Evolutionary conservation across 2,888 invertebrate species (phyloP), one percentile per base, ranked within the genome.

Genomic region (Zeuzera pyrina): DNA sequence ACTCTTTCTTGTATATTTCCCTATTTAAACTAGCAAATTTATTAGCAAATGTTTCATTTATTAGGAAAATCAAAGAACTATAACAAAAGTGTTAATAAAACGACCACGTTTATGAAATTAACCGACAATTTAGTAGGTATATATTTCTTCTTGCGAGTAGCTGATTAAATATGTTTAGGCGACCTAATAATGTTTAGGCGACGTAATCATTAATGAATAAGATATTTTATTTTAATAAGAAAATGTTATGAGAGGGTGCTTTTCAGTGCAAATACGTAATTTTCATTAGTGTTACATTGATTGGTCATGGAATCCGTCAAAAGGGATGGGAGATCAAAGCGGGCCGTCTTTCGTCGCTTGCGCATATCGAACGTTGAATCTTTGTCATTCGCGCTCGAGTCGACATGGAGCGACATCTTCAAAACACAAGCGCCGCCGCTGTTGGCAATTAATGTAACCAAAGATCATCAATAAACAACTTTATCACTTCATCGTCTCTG

Each of bases 391-490:
- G 71, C 76, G 65, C 22, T 33, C 29, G 15, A 16, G 60, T 63
- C 62, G 55, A 61, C 58, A 57, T 55, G 53, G 45, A 50, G 59
- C 58, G 66, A 64, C 66, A 59, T 62, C 57, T 63, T 55, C 56
- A 58, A 57, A 61, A 58, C 66, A 68, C 66, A 70, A 65, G 72
- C 70, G 70, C 74, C 73, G 78, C 74, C 70, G 69, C 65, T 65
- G 69, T 63, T 68, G 68, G 79, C 81, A 79, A 79, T 81, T 81
- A 81, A 76, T 72, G 76, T 66, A 62, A 63, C 68, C 57, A 62
- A 76, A 76, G 76, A 81, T 79, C 79, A 81, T 81, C 76, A 81
- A 78, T 81, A 79, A 77, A 76, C 71, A 73, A 63, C 68, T 77
- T 79, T 78, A 83, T 83, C 81, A 74, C 71, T 73, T 72, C 74